A percentile compares a stretch with the other conserved stretches of the same genome.
Conservation (phyloP, 2,113 vertebrate species). For the Poeciliopsis occidentalis region DNA sequence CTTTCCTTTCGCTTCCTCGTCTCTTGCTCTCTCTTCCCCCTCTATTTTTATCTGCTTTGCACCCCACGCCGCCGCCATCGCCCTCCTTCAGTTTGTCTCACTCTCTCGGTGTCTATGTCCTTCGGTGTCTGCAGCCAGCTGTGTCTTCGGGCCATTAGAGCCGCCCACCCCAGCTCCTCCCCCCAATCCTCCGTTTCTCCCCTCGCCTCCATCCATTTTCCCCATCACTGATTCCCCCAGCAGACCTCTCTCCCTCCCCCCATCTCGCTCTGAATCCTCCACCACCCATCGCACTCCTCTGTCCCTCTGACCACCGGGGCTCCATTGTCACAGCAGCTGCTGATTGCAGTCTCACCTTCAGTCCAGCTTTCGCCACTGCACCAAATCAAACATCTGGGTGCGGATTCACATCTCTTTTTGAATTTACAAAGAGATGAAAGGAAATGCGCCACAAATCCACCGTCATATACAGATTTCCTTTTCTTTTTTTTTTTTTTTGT, state of each 20-base stretch:
- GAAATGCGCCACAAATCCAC: neutral
- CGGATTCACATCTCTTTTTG: neutral
- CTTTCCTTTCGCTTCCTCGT: constrained; percentile 11
- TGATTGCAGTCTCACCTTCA: constrained; percentile 48
- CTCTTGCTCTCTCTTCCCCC: constrained; percentile 42
- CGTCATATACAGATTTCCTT: neutral
- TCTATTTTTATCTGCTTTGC: constrained; percentile 70
- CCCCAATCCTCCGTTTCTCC: neutral
- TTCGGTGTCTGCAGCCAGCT: constrained; percentile 77
- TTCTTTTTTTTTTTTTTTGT: neutral
- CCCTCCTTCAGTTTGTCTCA: constrained; percentile 17
- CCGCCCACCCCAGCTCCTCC: constrained; percentile 24
- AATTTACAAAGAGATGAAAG: neutral
- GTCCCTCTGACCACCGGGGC: constrained; percentile 69
- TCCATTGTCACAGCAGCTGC: constrained; percentile 65
- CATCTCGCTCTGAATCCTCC: constrained; percentile 18
- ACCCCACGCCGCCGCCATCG: constrained; percentile 29
- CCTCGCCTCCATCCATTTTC: constrained; percentile 68
- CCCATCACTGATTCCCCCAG: constrained; percentile 72
- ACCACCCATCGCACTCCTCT: constrained; percentile 39
- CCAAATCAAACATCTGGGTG: constrained; percentile 32
- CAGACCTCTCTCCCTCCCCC: constrained; percentile 60
- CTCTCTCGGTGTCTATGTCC: constrained; percentile 37
- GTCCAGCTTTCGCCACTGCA: constrained; percentile 59
- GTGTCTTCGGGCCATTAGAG: constrained; percentile 74